Conservation (phyloP, 2,888 invertebrate genomes). For the Nudaria mundana region DNA sequence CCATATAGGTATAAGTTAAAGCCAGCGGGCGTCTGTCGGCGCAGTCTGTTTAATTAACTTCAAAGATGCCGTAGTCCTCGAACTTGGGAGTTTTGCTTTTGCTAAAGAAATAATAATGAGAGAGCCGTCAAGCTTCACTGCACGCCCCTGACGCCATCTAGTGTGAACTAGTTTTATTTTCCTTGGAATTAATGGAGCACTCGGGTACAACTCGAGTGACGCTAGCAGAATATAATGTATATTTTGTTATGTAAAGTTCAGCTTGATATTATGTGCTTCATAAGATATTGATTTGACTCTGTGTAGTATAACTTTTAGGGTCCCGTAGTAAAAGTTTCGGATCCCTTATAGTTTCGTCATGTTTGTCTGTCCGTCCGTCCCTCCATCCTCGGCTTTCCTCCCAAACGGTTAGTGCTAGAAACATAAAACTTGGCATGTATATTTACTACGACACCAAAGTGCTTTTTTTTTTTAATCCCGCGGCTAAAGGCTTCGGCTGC, state of each 20-base stretch:
- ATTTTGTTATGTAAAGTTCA: neutral
- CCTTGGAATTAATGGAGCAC: constrained; percentile 19
- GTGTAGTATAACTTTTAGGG: too few species aligned
- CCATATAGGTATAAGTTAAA: constrained; percentile 11
- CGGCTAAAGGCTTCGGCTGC: too few species aligned
- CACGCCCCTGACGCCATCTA: constrained; percentile 20
- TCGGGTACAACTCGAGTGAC: constrained; percentile 10
- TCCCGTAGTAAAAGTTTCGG: too few species aligned
- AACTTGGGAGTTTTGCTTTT: constrained; percentile 49
- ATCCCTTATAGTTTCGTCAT: too few species aligned
- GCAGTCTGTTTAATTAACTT: constrained; percentile 65
- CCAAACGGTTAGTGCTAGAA: too few species aligned
- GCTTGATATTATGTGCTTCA: neutral
- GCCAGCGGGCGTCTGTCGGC: constrained; percentile 19
- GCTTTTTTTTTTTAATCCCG: too few species aligned
- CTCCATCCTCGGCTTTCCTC: too few species aligned
- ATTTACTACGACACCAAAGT: too few species aligned
- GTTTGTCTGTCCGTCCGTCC: too few species aligned
- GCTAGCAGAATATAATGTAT: constrained; percentile 3
- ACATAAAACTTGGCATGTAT: too few species aligned
- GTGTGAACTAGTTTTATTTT: constrained; percentile 29
- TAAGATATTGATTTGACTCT: constrained; percentile 6
- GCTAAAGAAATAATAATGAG: constrained; percentile 61
- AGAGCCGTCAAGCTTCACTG: constrained; percentile 25
- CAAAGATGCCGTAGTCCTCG: constrained; percentile 53